Evolutionary conservation across 2,888 invertebrate genomes (phyloP).

Genomic region (Drosophila melanocephala): DNA sequence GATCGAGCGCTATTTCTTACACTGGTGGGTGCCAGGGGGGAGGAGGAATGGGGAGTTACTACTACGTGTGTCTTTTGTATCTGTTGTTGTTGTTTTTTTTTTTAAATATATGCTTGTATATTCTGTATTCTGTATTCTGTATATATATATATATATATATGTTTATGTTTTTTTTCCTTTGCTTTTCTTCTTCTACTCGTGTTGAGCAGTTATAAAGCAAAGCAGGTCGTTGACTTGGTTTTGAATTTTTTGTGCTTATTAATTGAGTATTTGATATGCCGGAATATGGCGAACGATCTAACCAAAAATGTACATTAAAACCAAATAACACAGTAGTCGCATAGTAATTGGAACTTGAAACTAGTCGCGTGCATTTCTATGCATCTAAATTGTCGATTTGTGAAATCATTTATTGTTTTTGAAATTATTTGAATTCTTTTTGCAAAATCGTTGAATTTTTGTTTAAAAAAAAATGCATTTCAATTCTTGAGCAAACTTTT

Average conservation of each 20-base stretch:
- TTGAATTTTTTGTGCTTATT: conserved; percentile 79
- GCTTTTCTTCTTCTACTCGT: conserved; percentile 28
- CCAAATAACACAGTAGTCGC: conserved; percentile 12
- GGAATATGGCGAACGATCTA: conserved; percentile 56
- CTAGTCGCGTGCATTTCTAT: not conserved
- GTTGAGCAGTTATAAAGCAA: conserved; percentile 79
- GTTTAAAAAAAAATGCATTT: not conserved
- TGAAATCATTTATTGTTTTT: not conserved
- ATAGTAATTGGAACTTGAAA: not conserved
- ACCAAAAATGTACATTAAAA: conserved; percentile 17
- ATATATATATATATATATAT: no score
- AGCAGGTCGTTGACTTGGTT: conserved; percentile 82
- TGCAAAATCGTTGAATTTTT: not conserved
- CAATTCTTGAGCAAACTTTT: not conserved
- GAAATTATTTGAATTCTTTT: not conserved
- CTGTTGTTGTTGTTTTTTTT: conserved; percentile 47
- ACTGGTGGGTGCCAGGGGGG: no score
- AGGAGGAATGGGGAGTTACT: conserved; percentile 20
- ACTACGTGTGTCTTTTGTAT: conserved; percentile 56
- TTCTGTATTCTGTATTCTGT: conserved; percentile 2
- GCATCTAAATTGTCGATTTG: not conserved
- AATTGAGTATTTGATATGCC: conserved; percentile 83
- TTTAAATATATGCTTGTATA: conserved; percentile 58
- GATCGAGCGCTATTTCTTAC: conserved; percentile 6
- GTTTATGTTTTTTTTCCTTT: conserved; percentile 20